Conservation (phyloP, 23 tunicate species). For the Phallusia fumigata region DNA sequence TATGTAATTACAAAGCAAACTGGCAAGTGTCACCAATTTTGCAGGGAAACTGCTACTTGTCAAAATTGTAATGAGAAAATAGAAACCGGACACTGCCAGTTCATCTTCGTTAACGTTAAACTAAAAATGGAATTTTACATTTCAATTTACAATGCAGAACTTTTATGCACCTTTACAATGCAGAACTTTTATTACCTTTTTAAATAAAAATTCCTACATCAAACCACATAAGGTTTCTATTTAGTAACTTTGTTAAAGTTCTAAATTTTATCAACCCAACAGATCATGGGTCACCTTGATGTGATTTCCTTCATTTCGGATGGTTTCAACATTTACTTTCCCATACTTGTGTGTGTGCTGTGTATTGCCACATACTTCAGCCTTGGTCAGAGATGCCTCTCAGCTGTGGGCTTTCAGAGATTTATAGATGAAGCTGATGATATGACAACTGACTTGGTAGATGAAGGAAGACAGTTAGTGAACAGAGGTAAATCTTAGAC, state of each 20-base stretch:
- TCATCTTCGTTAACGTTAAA: no score
- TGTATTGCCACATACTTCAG: constrained; percentile 92
- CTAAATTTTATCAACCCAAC: constrained; percentile 2
- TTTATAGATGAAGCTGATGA: constrained; percentile 89
- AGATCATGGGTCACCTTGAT: constrained; percentile 95
- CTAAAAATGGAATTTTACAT: no score
- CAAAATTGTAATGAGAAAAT: no score
- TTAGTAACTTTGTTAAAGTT: background rate
- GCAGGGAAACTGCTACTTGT: no score
- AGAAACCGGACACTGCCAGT: no score
- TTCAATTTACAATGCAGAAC: no score
- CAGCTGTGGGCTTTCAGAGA: constrained; percentile 88
- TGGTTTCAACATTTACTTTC: constrained; percentile 97
- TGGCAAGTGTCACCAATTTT: no score
- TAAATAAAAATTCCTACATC: no score
- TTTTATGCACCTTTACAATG: no score
- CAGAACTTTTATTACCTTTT: no score
- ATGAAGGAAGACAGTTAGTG: constrained; percentile 88
- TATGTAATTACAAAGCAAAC: no score
- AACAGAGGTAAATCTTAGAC: constrained; percentile 64
- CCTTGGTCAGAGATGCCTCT: constrained; percentile 81
- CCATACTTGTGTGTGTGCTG: constrained; percentile 89
- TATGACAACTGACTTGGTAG: constrained; percentile 83
- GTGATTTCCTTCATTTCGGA: constrained; percentile 86
- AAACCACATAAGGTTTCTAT: no score